phyloP scores from a whole-genome alignment of 2,797 vertebrate species.

The Acanthurus tractus region DNA sequence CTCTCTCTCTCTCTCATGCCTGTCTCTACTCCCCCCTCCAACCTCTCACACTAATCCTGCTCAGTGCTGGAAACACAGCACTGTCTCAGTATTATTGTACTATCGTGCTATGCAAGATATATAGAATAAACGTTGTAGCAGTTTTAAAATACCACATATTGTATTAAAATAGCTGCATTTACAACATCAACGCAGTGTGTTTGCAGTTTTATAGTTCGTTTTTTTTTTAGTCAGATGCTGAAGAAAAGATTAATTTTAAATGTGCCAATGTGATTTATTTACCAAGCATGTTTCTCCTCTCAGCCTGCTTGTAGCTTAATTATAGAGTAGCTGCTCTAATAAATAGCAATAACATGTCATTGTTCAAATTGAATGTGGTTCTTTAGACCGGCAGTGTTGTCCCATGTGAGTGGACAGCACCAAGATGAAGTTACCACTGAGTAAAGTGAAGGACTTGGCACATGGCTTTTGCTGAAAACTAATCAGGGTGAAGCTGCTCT shows the following conservation, averaged over 20 bases:
- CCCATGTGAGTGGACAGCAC: conserved; percentile 58
- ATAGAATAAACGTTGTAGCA: conserved; percentile 64
- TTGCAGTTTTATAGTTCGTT: conserved; percentile 36
- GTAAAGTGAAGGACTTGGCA: conserved; percentile 28
- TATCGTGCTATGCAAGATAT: conserved; percentile 61
- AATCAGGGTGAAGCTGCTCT: conserved; percentile 41
- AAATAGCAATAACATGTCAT: conserved; percentile 74
- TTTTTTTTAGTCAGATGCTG: conserved; percentile 7
- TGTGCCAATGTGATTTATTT: conserved; percentile 67
- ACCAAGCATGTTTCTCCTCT: conserved; percentile 59
- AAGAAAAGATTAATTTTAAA: conserved; percentile 52
- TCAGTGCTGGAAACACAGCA: conserved; percentile 65
- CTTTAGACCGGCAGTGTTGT: conserved; percentile 48
- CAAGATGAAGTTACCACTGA: conserved; percentile 39
- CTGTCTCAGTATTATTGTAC: conserved; percentile 40
- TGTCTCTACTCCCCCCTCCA: conserved; percentile 50
- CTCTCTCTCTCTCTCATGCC: conserved; percentile 51
- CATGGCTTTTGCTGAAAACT: conserved; percentile 35
- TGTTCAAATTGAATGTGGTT: conserved; percentile 79
- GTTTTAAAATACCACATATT: conserved; percentile 44
- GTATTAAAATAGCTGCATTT: conserved; percentile 50
- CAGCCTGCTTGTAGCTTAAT: conserved; percentile 70
- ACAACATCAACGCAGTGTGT: conserved; percentile 12
- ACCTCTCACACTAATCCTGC: conserved; percentile 78
- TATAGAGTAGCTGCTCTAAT: conserved; percentile 68